Percentiles rank a stretch among this genome's conserved stretches.
These are phyloP conservation scores for Phaedon cochleariae DNA, from an alignment of 2,888 invertebrate species.

Conservation along the genomic window DNA sequence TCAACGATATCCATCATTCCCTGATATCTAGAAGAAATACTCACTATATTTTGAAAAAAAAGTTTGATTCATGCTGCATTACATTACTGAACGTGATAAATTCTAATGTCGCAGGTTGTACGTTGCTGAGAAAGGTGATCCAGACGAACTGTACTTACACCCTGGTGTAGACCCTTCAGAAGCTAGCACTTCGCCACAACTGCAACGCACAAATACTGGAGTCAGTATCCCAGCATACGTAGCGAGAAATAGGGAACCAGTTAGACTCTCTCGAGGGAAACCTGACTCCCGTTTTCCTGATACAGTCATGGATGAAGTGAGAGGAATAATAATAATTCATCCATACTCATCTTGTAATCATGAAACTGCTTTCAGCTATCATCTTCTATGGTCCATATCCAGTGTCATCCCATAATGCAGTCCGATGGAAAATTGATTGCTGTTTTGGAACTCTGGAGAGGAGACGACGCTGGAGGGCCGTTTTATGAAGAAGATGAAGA, in stretches of 20 bases:
- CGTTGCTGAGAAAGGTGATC: conserved; percentile 61
- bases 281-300: conserved; percentile 66
- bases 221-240: conserved; percentile 55
- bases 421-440: conserved; percentile 72
- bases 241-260: conserved; percentile 62
- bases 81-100: no score
- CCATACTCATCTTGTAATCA: no score
- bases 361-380: conserved; percentile 40
- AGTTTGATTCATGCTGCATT: no score
- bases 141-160: conserved; percentile 15
- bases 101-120: conserved; percentile 65
- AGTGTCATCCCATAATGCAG: conserved; percentile 72
- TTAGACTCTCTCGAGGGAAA: conserved; percentile 61
- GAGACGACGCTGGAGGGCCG: conserved; percentile 59
- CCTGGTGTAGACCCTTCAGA: conserved; percentile 8
- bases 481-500: conserved; percentile 77
- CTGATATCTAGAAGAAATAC: no score
- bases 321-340: no score
- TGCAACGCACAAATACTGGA: conserved; percentile 52
- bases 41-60: no score
- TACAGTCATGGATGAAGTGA: conserved; percentile 59
- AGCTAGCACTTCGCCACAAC: conserved; percentile 11
- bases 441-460: conserved; percentile 75
- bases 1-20: no score
- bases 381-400: conserved; percentile 59